These are phyloP conservation scores for Pelosia muscerda DNA, from an alignment of 2,888 invertebrate species.

Conservation along the genomic window DNA sequence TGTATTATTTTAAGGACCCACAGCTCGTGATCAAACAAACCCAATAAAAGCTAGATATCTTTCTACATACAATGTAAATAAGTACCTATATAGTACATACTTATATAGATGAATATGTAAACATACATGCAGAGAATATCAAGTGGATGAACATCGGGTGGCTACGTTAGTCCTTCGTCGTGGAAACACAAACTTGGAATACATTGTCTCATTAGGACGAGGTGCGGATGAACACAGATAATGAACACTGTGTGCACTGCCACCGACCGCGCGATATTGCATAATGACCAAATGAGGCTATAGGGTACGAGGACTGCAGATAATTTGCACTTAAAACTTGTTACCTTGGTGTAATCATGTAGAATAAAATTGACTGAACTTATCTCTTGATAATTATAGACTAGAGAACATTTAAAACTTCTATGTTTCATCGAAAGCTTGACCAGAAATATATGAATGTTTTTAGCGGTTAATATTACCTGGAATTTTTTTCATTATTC, in stretches of 20 bases:
- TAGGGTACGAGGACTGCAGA: constrained; percentile 12
- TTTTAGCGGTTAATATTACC: no score
- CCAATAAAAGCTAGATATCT: neutral
- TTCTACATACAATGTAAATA: constrained; percentile 16
- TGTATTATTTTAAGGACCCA: neutral
- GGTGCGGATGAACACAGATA: constrained; percentile 44
- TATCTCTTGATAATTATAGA: neutral
- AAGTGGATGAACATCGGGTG: constrained; percentile 34
- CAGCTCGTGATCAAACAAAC: neutral
- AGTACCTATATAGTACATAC: constrained; percentile 18
- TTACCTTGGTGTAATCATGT: constrained; percentile 29
- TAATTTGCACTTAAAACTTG: constrained; percentile 25
- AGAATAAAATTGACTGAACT: constrained; percentile 3
- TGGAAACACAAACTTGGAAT: constrained; percentile 60
- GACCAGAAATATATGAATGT: neutral
- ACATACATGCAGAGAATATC: constrained; percentile 39
- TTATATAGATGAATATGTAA: constrained; percentile 29
- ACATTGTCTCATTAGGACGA: constrained; percentile 66
- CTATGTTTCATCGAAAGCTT: neutral
- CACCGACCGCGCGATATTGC: constrained; percentile 51
- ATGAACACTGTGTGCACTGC: constrained; percentile 70
- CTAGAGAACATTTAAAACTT: neutral
- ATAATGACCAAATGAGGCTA: constrained; percentile 53
- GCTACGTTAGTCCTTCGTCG: constrained; percentile 45
- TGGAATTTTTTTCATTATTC: no score